Conservation (phyloP, 1,140 invertebrate species). For the Caenorhabditis brenneri region DNA sequence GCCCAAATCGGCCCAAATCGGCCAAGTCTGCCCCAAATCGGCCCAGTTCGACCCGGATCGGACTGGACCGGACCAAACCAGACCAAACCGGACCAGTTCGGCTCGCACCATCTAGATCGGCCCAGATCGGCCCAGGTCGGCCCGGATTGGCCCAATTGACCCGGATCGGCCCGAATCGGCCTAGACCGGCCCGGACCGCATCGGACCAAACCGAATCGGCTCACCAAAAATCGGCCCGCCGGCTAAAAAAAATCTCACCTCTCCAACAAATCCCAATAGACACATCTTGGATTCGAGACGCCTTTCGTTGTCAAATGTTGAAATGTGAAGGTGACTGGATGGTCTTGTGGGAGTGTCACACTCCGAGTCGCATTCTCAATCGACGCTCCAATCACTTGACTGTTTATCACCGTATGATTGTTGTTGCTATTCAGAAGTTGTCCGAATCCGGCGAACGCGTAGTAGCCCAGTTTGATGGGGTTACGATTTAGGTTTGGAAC, state of each 20-base stretch:
- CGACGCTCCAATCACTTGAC: conserved; percentile 62
- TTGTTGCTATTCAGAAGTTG: conserved; percentile 35
- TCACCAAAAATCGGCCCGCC: not conserved
- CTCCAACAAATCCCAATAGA: not conserved
- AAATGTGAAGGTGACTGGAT: conserved; percentile 63
- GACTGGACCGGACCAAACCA: no score
- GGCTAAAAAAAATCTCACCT: not conserved
- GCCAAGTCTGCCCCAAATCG: no score
- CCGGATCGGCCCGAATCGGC: no score
- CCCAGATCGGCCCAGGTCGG: no score
- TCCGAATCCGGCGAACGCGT: conserved; percentile 53
- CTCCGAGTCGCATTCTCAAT: conserved; percentile 62
- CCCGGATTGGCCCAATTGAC: no score
- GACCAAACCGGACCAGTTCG: no score
- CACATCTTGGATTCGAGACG: conserved; percentile 61
- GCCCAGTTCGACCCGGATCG: no score
- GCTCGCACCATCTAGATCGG: no score
- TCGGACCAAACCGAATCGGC: no score
- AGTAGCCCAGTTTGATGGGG: conserved; percentile 55
- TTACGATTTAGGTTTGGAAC: conserved; percentile 32
- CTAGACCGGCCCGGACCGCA: no score
- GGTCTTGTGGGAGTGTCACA: conserved; percentile 40
- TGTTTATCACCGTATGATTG: conserved; percentile 49
- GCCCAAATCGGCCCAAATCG: no score
- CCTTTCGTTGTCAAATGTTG: conserved; percentile 58